Evolutionary conservation across 2,113 vertebrate species (phyloP).

Genomic region (Maccullochella peelii): DNA sequence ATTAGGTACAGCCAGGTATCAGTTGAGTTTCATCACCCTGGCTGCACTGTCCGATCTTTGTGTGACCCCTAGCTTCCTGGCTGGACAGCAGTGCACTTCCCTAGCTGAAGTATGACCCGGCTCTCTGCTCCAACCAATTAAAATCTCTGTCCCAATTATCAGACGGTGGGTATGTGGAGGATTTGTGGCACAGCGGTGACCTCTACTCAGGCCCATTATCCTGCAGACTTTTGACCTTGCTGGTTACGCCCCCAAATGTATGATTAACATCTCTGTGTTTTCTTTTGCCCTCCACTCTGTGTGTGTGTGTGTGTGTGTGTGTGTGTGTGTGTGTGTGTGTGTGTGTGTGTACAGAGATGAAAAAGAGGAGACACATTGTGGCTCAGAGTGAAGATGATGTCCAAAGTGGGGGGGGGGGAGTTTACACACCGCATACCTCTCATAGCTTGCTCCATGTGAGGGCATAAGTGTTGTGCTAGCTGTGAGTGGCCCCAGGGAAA

Average conservation of each 20-base stretch:
- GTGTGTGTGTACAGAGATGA: conserved; percentile 8
- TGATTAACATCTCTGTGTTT: conserved; percentile 60
- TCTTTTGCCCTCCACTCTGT: conserved; percentile 22
- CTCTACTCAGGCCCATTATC: conserved; percentile 43
- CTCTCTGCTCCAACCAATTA: conserved; percentile 53
- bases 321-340: conserved; percentile 19
- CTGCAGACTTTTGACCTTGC: conserved; percentile 56
- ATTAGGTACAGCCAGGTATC: neutral
- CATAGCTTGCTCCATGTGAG: conserved; percentile 72
- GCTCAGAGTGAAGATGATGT: conserved; percentile 42
- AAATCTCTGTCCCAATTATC: conserved; percentile 48
- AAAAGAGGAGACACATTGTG: conserved; percentile 32
- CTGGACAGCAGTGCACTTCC: neutral
- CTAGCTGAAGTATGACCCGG: neutral
- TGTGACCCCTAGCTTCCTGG: conserved; percentile 17
- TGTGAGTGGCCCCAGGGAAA: conserved; percentile 59
- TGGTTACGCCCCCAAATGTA: conserved; percentile 28
- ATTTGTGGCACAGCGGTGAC: conserved; percentile 49
- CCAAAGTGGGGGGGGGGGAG: conserved; percentile 26
- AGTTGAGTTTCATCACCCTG: conserved; percentile 2
- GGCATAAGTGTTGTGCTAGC: conserved; percentile 56
- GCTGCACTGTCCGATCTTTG: neutral
- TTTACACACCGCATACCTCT: conserved; percentile 70
- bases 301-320: neutral
- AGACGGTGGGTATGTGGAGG: conserved; percentile 42